Percentiles rank a stretch among this genome's conserved stretches.
Evolutionary conservation across 2,797 vertebrate genomes (phyloP).

Genomic region (Cynopterus sphinx): DNA sequence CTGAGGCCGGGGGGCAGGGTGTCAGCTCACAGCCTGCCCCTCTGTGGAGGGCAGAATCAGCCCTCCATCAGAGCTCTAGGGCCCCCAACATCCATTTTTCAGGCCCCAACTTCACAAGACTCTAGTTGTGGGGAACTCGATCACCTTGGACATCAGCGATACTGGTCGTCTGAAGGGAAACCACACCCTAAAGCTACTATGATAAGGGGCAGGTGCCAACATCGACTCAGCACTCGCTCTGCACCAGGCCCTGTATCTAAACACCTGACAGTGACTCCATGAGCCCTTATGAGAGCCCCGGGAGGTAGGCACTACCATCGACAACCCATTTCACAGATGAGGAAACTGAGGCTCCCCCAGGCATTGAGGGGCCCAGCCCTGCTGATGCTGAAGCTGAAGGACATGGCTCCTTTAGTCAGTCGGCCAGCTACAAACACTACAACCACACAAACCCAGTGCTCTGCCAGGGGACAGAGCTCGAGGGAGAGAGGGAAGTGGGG

Average conservation of each 20-base stretch:
- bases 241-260: not conserved
- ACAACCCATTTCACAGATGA: not conserved
- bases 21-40: not conserved
- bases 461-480: not conserved
- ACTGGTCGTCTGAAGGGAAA: not conserved
- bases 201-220: not conserved
- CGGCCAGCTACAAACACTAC: not conserved
- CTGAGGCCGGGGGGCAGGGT: not conserved
- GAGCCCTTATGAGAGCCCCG: not conserved
- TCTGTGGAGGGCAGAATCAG: not conserved
- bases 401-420: not conserved
- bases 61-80: not conserved
- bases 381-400: not conserved
- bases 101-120: not conserved
- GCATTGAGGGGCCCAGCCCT: not conserved
- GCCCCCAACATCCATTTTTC: not conserved
- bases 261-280: accelerated
- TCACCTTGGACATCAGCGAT: not conserved
- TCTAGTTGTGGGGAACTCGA: not conserved
- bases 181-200: not conserved
- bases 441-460: not conserved
- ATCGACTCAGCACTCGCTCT: not conserved
- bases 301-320: not conserved
- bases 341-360: not conserved
- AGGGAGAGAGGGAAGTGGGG: not conserved